Conservation (phyloP, 2,888 invertebrate genomes). For the Amblyteles armatorius region DNA sequence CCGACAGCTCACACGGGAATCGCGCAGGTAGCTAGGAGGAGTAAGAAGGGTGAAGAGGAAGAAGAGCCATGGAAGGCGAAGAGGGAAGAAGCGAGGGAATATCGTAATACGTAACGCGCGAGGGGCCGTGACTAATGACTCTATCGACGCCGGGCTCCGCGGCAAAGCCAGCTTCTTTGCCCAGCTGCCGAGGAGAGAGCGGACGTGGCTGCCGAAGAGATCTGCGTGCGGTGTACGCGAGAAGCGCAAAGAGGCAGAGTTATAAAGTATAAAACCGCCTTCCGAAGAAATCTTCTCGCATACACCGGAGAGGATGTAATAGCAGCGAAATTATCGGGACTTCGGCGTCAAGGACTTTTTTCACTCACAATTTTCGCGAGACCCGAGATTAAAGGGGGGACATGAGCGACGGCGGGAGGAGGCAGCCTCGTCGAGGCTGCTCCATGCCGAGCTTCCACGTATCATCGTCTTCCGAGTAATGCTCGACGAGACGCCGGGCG, state of each 20-base stretch:
- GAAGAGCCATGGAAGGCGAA: slow-evolving; percentile 12
- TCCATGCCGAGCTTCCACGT: slow-evolving; percentile 56
- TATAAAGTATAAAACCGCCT: too few species aligned
- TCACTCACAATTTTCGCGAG: slow-evolving; percentile 20
- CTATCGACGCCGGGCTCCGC: slow-evolving; percentile 75
- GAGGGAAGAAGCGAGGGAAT: slow-evolving; percentile 65
- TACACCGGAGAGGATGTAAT: background rate
- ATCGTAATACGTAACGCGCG: slow-evolving; percentile 75
- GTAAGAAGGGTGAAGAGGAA: slow-evolving; percentile 35
- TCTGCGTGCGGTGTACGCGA: background rate
- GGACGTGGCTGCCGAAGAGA: slow-evolving; percentile 24
- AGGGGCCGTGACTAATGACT: slow-evolving; percentile 80
- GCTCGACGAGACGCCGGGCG: slow-evolving; percentile 39
- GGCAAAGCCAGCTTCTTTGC: slow-evolving; percentile 49
- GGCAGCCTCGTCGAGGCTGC: slow-evolving; percentile 31
- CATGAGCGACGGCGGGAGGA: background rate
- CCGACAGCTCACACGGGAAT: slow-evolving; percentile 22
- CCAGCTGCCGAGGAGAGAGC: slow-evolving; percentile 38
- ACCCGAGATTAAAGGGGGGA: slow-evolving; percentile 1
- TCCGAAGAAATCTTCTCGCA: background rate
- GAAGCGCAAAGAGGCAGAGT: background rate
- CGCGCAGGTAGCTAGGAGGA: slow-evolving; percentile 53
- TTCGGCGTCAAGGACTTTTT: slow-evolving; percentile 15
- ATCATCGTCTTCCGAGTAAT: slow-evolving; percentile 68
- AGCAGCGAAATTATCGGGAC: slow-evolving; percentile 31